Base-by-base conservation (phyloP, 2,888 invertebrate genomes). In the Drosophila fungiperda region DNA sequence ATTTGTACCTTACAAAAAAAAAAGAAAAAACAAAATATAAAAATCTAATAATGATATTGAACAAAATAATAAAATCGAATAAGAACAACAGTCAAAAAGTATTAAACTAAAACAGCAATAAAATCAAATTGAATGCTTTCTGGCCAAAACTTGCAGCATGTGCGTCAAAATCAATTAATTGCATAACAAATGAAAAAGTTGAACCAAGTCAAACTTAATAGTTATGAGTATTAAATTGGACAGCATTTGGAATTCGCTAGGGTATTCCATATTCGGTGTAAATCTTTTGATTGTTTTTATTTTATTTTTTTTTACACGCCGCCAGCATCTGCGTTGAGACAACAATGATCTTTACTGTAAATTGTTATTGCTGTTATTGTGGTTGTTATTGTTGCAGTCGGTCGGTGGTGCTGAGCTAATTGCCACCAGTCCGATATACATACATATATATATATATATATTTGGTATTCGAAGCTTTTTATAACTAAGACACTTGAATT, bases 281-380 rank as follows among this genome's bases (percentile, higher is more conserved):
- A 3, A 1, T 1, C 1, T 3, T 5, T 20, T 42, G 42, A 1
- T 45, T 12, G 1, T 15, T 45, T 23, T 23, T 23, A 12, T 20
- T 23, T 45, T 45, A 15, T 45, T 45, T 45, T 45, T 45, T 45
- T 12, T 45, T 45, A 45, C 20, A 45, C 7, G 45, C 45, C 45
- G 20, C 45, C 15, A 45, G 45, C 45, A 45, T 12, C 45, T 45
- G 20, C 20, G 45, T 45, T 45, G 45, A 45, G 45, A 45, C 45
- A 45, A 45, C 45, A 45, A 45, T 45, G 45, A 45, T 45, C 45
- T 45, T 45, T 23, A 45, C 45, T 45, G 45, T 1, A 45, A 45
- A 45, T 45, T 45, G 20, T 45, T 45, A 20, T 45, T 45, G 45
- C 45, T 20, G 45, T 45, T 45, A 45, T 45, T 45, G 45, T 45